These are phyloP conservation scores for Pristiophorus japonicus DNA, from an alignment of 2,113 vertebrate species.

Conservation along the genomic window DNA sequence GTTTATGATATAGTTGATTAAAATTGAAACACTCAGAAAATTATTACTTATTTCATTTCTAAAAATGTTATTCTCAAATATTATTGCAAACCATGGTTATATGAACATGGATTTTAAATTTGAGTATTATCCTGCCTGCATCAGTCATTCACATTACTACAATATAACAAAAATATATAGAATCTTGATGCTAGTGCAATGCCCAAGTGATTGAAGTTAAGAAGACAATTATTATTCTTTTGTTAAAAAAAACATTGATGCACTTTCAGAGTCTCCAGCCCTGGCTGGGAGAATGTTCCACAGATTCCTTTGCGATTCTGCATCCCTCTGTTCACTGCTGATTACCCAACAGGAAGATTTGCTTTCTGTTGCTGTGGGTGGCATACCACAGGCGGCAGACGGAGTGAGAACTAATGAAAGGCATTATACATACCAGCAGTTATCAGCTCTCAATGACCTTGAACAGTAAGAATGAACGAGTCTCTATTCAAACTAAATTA, in stretches of 20 bases:
- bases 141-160: neutral
- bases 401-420: neutral
- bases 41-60: neutral
- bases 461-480: neutral
- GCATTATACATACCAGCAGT: neutral
- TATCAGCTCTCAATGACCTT: constrained; percentile 23
- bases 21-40: neutral
- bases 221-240: neutral
- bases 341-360: neutral
- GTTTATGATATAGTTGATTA: neutral
- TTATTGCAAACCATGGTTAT: no score
- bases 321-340: neutral
- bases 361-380: neutral
- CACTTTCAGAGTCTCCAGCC: constrained; percentile 21
- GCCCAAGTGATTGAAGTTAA: neutral
- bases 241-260: neutral
- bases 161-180: neutral
- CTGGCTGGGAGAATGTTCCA: neutral
- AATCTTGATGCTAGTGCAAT: neutral
- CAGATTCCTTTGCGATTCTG: neutral
- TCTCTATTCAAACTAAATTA: neutral
- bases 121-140: neutral
- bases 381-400: neutral
- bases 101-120: neutral
- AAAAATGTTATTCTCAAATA: neutral